Base-by-base conservation (phyloP, 1,140 invertebrate genomes). In the Asbolus verrucosus region DNA sequence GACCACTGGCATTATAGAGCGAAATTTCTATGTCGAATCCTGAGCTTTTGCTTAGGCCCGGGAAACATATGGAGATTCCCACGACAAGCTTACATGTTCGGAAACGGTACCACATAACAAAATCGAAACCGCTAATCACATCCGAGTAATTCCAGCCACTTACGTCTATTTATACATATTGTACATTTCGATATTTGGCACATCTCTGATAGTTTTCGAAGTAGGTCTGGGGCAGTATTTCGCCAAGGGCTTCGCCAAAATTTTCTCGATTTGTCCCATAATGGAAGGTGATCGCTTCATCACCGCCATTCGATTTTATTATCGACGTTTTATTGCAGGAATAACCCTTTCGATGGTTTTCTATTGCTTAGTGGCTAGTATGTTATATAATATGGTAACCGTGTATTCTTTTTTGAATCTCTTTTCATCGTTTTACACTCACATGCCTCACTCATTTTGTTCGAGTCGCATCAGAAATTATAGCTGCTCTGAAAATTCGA, bases 41-140 rank as follows among this genome's bases (percentile, higher is more conserved):
- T 69, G 13, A 13, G 59, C 30, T 69, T 65, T 59, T 69, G 59
- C 36, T 50, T 69, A 18, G 62, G 61, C 24, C 46, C 62, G 14
- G 33, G 36, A 8, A 69, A 65, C 9, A 39, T 69, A 14, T 69
- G 59, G 59, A 46, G 67, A 50, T 69, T 69, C 33, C 67, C 67
- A 4, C 11, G 21, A 27, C 59, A 65, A 16, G 39, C 67, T 13
- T 65, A 31, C 13, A 33, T 50, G 14, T 14, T 50, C 9, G 67
- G 67, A 33, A 39, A 69, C 5, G 67, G 67, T 69, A 66, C 18
- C 5, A 3, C 11, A 8, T 5, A 8, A n/a, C 6, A 36, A 36
- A 11, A 8, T 36, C 9, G 27, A 8, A 8, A 6, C n/a, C 11
- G 11, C 33, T 1, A 54, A 13, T 27, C 27, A 13, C 27, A 54